phyloP scores from a whole-genome alignment of 2,888 invertebrate species.

The Meloe dianella region DNA sequence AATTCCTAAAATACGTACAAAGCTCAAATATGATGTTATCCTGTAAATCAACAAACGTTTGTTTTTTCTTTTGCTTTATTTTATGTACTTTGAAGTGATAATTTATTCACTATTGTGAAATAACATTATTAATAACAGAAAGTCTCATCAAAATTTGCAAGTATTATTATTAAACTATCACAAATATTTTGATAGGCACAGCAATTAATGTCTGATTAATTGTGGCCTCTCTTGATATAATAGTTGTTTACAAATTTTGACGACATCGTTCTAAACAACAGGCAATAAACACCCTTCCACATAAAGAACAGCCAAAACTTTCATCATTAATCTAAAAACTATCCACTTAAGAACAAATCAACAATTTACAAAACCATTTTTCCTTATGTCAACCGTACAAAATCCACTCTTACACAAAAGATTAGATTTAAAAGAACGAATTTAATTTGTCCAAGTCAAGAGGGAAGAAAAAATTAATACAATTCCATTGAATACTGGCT shows the following conservation, averaged over 20 bases:
- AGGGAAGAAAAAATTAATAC: background rate
- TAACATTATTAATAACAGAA: background rate
- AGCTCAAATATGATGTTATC: background rate
- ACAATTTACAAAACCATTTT: background rate
- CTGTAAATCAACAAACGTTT: background rate
- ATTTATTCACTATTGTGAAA: background rate
- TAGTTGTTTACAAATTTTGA: constrained; percentile 27
- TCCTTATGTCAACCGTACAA: background rate
- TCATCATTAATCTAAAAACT: background rate
- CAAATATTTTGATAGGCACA: constrained; percentile 31
- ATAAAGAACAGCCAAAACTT: background rate
- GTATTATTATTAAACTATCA: constrained; percentile 22
- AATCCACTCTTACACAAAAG: background rate
- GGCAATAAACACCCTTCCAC: background rate
- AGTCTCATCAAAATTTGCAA: constrained; percentile 15
- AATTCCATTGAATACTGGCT: background rate
- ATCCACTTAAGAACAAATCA: background rate
- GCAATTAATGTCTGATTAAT: constrained; percentile 32
- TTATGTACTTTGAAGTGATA: too few species aligned
- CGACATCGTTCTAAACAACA: constrained; percentile 4
- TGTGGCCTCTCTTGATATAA: constrained; percentile 21
- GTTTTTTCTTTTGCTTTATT: background rate
- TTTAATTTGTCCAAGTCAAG: background rate
- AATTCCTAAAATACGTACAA: constrained; percentile 18
- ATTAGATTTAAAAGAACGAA: background rate